A percentile compares a stretch with the other conserved stretches of the same genome.
Evolutionary conservation across 1,140 invertebrate species (phyloP).

Genomic region (Rhyacophila brunnea): DNA sequence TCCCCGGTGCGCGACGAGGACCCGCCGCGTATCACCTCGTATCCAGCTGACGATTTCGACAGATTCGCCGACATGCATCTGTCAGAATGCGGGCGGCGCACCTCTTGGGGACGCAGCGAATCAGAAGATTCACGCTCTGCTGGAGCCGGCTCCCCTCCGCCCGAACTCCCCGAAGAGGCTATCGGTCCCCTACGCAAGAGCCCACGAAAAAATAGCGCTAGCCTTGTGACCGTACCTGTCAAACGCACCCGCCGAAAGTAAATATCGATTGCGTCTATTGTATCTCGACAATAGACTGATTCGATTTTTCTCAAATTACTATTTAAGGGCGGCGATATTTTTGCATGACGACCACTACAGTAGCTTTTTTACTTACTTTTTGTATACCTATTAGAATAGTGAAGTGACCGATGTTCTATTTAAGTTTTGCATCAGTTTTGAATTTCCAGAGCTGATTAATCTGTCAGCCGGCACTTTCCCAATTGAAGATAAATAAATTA

Average conservation of each 20-base stretch:
- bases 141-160: background rate
- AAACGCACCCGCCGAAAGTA: background rate
- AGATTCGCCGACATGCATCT: constrained; percentile 39
- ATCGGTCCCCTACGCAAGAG: background rate
- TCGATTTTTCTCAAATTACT: too few relatives aligned
- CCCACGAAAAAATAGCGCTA: background rate
- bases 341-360: too few relatives aligned
- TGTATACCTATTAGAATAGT: too few relatives aligned
- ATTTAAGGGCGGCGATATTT: too few relatives aligned
- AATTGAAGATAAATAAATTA: too few relatives aligned
- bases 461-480: too few relatives aligned
- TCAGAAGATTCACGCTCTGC: background rate
- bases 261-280: too few relatives aligned
- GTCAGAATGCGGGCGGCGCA: background rate
- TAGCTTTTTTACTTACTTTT: too few relatives aligned
- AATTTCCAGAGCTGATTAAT: too few relatives aligned
- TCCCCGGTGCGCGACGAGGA: constrained; percentile 41
- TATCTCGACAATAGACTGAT: too few relatives aligned
- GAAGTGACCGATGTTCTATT: too few relatives aligned
- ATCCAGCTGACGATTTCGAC: constrained; percentile 48
- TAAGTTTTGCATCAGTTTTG: too few relatives aligned
- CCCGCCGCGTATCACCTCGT: constrained; percentile 44
- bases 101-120: background rate
- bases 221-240: background rate
- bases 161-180: background rate